phyloP scores from a whole-genome alignment of 1,140 invertebrate genomes.

The Drosophila ficusphila region DNA sequence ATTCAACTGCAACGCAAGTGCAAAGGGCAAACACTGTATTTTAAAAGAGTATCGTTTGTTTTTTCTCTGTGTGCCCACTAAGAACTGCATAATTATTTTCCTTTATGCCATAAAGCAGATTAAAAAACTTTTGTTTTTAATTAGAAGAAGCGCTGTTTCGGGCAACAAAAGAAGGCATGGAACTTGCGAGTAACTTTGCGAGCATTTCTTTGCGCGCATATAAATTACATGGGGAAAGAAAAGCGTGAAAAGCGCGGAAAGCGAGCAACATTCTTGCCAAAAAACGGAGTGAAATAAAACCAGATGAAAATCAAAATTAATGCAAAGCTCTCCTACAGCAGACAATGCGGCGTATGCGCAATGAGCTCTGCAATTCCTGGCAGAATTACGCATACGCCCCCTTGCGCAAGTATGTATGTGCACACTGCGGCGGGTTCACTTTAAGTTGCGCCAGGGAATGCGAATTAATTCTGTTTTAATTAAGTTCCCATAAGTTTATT shows the following conservation, averaged over 20 bases:
- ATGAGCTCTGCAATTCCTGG: constrained; percentile 37
- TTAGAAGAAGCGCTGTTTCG: constrained; percentile 68
- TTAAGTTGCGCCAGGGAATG: constrained; percentile 46
- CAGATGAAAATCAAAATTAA: constrained; percentile 64
- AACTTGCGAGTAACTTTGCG: constrained; percentile 57
- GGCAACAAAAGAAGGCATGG: constrained; percentile 62
- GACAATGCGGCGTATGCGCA: constrained; percentile 69
- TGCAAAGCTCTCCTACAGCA: constrained; percentile 56
- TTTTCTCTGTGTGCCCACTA: constrained; percentile 18
- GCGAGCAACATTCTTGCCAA: constrained; percentile 34
- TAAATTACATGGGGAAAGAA: constrained; percentile 62
- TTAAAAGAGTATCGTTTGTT: not conserved
- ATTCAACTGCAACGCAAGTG: no score
- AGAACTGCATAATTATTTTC: constrained; percentile 71
- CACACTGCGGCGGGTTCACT: constrained; percentile 10
- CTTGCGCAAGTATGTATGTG: constrained; percentile 3
- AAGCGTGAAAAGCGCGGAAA: constrained; percentile 18
- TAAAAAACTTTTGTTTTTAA: constrained; percentile 83
- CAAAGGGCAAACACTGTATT: not conserved
- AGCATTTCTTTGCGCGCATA: constrained; percentile 68
- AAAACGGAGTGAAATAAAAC: constrained; percentile 57
- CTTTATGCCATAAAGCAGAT: constrained; percentile 77
- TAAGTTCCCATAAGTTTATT: constrained; percentile 64
- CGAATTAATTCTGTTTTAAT: constrained; percentile 76
- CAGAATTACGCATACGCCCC: constrained; percentile 54